These are phyloP conservation scores for Mesorhabditis belari DNA, from an alignment of 2,888 invertebrate genomes.

Conservation along the genomic window DNA sequence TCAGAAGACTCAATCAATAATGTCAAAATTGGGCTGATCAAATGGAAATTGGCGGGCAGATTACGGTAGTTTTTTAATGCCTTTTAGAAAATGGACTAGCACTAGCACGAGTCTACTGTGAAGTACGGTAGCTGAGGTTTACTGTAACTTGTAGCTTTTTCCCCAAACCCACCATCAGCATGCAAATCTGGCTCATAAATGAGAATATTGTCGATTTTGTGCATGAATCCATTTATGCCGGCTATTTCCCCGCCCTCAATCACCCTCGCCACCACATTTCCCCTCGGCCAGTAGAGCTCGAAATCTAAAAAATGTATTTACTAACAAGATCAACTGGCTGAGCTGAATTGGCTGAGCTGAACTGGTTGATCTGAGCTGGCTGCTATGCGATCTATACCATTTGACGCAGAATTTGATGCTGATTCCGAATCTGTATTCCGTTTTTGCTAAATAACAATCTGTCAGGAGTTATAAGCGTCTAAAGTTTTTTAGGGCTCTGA, in stretches of 20 bases:
- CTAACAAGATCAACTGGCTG: background rate
- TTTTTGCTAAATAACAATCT: background rate
- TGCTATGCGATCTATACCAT: no score
- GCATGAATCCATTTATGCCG: conserved; percentile 86
- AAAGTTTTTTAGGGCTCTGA: background rate
- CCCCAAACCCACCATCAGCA: conserved; percentile 20
- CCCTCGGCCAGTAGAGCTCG: conserved; percentile 53
- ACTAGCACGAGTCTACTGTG: no score
- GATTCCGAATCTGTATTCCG: background rate
- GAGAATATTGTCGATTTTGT: conserved; percentile 82
- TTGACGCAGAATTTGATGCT: no score
- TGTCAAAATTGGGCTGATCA: no score
- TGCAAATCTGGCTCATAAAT: conserved; percentile 51
- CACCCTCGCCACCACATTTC: conserved; percentile 48
- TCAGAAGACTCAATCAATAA: no score
- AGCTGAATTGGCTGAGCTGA: background rate
- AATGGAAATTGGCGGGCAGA: no score
- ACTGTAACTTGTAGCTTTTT: no score
- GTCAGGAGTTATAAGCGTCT: background rate
- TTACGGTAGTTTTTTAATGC: no score
- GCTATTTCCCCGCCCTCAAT: conserved; percentile 75
- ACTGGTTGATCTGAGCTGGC: background rate
- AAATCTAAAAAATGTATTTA: conserved; percentile 35
- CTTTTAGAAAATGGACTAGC: no score
- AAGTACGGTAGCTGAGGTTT: no score